Evolutionary conservation across 2,888 invertebrate species (phyloP).

Genomic region (Lithosia quadra): DNA sequence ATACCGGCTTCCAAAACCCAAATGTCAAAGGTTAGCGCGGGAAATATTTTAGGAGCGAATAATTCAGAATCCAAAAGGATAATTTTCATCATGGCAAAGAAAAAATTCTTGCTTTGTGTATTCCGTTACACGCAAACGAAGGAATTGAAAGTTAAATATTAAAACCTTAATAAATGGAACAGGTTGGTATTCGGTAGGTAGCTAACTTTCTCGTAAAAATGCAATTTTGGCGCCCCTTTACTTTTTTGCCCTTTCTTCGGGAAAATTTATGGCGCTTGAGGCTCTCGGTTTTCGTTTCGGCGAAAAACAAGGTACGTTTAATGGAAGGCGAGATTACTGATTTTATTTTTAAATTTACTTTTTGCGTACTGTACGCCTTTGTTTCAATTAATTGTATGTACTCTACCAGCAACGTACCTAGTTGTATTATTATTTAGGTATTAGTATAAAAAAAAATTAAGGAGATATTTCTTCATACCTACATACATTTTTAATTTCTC

Average conservation of each 20-base stretch:
- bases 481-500: too few species aligned
- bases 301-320: conserved; percentile 10
- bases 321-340: background rate
- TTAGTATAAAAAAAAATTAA: background rate
- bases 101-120: conserved; percentile 29
- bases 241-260: conserved; percentile 14
- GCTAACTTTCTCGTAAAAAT: conserved; percentile 18
- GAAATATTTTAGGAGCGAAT: conserved; percentile 21
- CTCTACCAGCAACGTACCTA: background rate
- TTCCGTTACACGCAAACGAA: background rate
- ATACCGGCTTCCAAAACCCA: conserved; percentile 15
- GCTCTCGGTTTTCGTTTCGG: conserved; percentile 7
- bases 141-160: conserved; percentile 19
- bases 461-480: background rate
- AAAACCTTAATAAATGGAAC: conserved; percentile 16
- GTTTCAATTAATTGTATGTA: background rate
- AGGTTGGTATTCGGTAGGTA: background rate
- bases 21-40: conserved; percentile 36
- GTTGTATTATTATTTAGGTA: background rate
- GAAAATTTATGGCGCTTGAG: conserved; percentile 15
- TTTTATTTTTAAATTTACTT: background rate
- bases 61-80: conserved; percentile 7
- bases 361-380: background rate
- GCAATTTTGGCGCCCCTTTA: conserved; percentile 9
- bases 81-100: conserved; percentile 20